phyloP scores from a whole-genome alignment of 1,140 invertebrate species.

The Heterodera schachtii region DNA sequence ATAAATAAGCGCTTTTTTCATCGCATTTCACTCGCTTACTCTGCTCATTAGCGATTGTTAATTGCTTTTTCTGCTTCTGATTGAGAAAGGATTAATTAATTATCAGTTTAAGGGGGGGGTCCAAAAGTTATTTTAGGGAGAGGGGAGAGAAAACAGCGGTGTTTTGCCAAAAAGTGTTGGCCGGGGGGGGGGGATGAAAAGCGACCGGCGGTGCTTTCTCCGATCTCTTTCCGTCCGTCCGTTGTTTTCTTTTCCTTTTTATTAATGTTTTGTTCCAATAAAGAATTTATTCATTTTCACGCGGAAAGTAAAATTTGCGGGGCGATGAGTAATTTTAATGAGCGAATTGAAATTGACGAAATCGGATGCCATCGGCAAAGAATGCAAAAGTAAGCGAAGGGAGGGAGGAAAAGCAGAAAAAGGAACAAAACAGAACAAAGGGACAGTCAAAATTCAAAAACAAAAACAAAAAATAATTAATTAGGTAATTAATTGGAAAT shows the following conservation, averaged over 20 bases:
- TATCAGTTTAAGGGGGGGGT: background rate
- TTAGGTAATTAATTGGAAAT: too few relatives aligned
- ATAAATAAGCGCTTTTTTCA: background rate
- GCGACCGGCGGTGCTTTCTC: too few relatives aligned
- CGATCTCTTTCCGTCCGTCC: background rate
- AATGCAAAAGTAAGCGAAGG: background rate
- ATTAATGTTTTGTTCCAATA: too few relatives aligned
- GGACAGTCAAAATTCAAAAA: too few relatives aligned
- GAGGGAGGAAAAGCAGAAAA: background rate
- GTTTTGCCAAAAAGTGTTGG: background rate
- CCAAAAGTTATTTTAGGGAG: background rate
- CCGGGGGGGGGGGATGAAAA: background rate
- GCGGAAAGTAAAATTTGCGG: background rate
- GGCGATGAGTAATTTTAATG: background rate
- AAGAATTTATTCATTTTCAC: too few relatives aligned
- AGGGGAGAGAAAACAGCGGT: background rate
- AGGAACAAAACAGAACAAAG: too few relatives aligned
- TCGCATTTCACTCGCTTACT: background rate
- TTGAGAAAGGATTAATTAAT: background rate
- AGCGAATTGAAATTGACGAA: conserved; percentile 2
- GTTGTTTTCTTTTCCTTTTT: background rate
- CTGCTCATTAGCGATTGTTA: too few relatives aligned
- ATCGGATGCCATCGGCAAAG: conserved; percentile 1
- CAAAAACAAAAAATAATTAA: too few relatives aligned
- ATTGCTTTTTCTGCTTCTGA: background rate